Evolutionary conservation across 2,888 invertebrate species (phyloP), one percentile per base, ranked within the genome.

Genomic region (Chalcis sispes): DNA sequence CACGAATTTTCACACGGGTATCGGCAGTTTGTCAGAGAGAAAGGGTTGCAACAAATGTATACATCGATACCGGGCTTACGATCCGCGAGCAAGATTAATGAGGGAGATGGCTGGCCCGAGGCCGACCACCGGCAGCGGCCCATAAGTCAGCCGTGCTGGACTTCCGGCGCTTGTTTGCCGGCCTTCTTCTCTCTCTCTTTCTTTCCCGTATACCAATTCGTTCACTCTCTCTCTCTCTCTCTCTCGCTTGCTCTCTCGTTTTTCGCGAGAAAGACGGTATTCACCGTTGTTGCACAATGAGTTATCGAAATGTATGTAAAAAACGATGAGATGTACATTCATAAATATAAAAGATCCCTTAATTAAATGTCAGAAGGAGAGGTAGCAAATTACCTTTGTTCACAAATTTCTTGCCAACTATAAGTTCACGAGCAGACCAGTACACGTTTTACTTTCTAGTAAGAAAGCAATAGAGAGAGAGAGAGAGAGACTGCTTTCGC

Each of bases 11-110:
- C 36, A 10, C 10, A 36, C 10, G n/a, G n/a, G 13, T 64, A 64
- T 64, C 62, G 62, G 48, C 62, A 64, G 62, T 64, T 64, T 64
- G 48, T 64, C 48, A 27, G 62, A 18, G 62, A 29, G 36, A 64
- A 48, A 18, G 46, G 46, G 13, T 8, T n/a, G 13, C n/a, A 46
- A 3, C 2, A 15, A 3, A 3, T 5, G n/a, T 5, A 15, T 46
- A n/a, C 3, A 15, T 46, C n/a, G 27, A 18, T 10, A 3, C 15
- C 7, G 27, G 56, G 56, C 7, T 29, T 27, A 46, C 46, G 56
- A 27, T 15, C 18, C 59, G 13, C 25, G 27, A 42, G 42, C 36
- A 42, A 54, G 54, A 66, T 66, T 66, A 66, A 66, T 66, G 66
- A 66, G 66, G 25, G 36, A 36, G 4, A 7, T 36, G 36, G 36